Percentiles rank a stretch among this genome's conserved stretches.
phyloP scores from a whole-genome alignment of 35 echinoderm and acorn worm species.

The Apostichopus japonicus region DNA sequence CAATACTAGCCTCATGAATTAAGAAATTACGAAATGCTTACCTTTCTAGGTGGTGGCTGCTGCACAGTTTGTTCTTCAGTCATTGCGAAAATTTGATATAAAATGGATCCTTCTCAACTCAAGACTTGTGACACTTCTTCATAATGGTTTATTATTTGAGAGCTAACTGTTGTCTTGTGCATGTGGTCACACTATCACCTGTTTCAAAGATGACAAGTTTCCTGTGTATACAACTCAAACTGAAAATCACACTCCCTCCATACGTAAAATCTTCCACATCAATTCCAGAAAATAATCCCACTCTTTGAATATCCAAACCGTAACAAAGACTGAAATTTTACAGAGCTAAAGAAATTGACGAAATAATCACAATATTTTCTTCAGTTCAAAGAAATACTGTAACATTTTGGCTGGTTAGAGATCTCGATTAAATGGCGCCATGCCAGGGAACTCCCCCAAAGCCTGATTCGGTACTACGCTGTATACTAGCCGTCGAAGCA shows the following conservation, averaged over 20 bases:
- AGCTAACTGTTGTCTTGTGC: background rate
- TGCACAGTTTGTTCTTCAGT: background rate
- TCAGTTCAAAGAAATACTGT: too few species aligned
- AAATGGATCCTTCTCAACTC: background rate
- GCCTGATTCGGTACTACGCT: background rate
- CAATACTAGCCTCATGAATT: too few species aligned
- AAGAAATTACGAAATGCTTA: background rate
- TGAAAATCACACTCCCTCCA: background rate
- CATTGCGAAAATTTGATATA: background rate
- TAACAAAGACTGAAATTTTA: too few species aligned
- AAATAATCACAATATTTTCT: too few species aligned
- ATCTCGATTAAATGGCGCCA: background rate
- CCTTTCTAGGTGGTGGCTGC: slow-evolving; percentile 15
- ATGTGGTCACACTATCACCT: background rate
- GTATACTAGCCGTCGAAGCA: background rate
- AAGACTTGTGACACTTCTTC: background rate
- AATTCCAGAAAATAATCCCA: background rate
- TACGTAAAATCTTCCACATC: background rate
- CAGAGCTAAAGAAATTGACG: too few species aligned
- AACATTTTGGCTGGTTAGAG: too few species aligned
- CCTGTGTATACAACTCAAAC: background rate
- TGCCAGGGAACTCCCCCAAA: slow-evolving; percentile 9
- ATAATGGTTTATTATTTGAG: background rate
- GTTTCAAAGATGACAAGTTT: background rate
- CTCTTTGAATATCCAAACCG: background rate